A percentile compares a stretch with the other conserved stretches of the same genome.
phyloP scores from a whole-genome alignment of 2,797 vertebrate species.

The Peromyscus melanophrys region DNA sequence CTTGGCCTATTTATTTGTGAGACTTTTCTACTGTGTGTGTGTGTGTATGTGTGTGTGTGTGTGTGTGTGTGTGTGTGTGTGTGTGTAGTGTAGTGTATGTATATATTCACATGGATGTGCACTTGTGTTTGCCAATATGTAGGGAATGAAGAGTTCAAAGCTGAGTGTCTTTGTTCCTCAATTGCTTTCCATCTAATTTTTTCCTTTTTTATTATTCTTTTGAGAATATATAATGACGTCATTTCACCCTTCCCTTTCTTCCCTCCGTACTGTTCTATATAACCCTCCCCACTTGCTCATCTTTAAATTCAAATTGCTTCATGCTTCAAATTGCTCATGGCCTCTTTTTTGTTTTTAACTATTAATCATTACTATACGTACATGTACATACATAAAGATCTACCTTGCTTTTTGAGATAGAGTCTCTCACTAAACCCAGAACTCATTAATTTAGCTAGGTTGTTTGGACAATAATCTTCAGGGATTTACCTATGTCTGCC shows the following conservation, averaged over 20 bases:
- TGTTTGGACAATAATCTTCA: not conserved
- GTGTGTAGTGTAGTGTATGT: not conserved
- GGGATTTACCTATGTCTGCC: not conserved
- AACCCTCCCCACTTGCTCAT: not conserved
- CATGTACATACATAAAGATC: not conserved
- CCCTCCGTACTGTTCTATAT: no score
- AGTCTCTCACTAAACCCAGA: not conserved
- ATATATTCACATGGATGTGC: not conserved
- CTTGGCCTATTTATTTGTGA: slow-evolving; percentile 1
- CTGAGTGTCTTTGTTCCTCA: not conserved
- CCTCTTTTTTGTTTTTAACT: not conserved
- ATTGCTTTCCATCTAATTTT: not conserved
- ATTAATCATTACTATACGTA: not conserved
- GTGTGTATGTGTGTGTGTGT: not conserved
- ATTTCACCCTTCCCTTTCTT: not conserved
- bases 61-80: not conserved
- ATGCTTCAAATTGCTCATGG: not conserved
- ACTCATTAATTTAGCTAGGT: not conserved
- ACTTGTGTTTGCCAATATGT: not conserved
- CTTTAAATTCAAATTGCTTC: not conserved
- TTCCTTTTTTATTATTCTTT: not conserved
- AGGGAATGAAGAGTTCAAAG: not conserved
- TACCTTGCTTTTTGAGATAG: not conserved
- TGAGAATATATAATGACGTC: not conserved
- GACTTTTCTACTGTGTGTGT: not conserved